Base-by-base conservation (phyloP, 1,140 invertebrate genomes). In the Tetramorium alpestre region DNA sequence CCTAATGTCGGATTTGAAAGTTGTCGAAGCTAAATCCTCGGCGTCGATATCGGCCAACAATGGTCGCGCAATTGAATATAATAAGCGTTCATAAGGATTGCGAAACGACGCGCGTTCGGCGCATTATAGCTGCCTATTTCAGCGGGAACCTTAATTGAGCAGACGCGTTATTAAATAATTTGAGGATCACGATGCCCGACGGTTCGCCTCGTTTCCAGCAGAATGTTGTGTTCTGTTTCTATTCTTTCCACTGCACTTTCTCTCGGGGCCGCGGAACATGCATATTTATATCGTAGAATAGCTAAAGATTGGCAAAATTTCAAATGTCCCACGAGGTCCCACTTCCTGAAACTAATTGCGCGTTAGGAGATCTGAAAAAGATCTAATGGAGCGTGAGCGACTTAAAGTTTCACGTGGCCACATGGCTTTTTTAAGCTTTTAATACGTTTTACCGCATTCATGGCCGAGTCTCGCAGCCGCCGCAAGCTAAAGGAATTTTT, bases 11-110 rank as follows among this genome's bases (percentile, higher is more conserved):
- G 78, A 56, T 58, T 58, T 73, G 80, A 82, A 82, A 82, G 80
- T 73, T 82, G 80, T 60, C 80, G 80, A 82, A 82, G 51, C 54
- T 47, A 73, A 73, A 72, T 10, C 25, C 64, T 11, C 67, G 78
- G 22, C 78, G 13, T 58, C 67, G 67, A 82, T 82, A 82, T 82
- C 67, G 80, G 13, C 41, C n/a, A 73, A 73, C 67, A 82, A 82
- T 82, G 38, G 51, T 72, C 78, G 22, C 67, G 51, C 78, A 28
- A 82, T 82, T 72, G 51, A 58, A 82, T 60, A 73, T 82, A 82
- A 82, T 73, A 58, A 33, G 41, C 38, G 41, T 60, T 58, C 78
- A n/a, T 54, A 49, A 38, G 33, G 16, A 72, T 72, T 82, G 41
- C 49, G 51, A 70, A 82, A 72, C 16, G 33, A 33, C 33, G 33